Evolutionary conservation across 2,113 vertebrate genomes (phyloP).

Genomic region (Gopherus evgoodei): DNA sequence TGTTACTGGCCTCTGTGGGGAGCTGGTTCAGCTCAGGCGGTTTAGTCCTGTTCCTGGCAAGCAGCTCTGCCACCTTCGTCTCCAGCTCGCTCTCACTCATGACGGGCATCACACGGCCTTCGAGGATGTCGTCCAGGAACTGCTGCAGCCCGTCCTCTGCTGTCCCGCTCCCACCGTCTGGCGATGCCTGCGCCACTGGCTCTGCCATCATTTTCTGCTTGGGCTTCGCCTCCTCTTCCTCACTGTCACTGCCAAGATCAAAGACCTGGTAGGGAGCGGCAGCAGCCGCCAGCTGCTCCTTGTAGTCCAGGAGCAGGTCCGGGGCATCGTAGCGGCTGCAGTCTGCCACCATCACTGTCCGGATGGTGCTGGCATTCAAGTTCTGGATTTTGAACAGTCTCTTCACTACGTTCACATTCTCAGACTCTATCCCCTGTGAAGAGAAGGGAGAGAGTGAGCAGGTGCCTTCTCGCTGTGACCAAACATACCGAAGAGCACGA

Average conservation of each 20-base stretch:
- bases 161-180: neutral
- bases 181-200: constrained; percentile 10
- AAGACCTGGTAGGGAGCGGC: constrained; percentile 75
- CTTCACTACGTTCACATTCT: constrained; percentile 97
- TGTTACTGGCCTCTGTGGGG: constrained; percentile 62
- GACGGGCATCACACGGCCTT: constrained; percentile 67
- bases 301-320: constrained; percentile 87
- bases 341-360: constrained; percentile 97
- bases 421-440: constrained; percentile 91
- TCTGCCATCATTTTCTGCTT: neutral
- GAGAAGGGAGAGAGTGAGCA: neutral
- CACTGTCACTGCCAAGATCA: constrained; percentile 83
- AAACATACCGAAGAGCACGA: neutral
- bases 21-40: constrained; percentile 76
- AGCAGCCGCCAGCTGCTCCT: constrained; percentile 77
- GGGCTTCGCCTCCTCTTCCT: constrained; percentile 77
- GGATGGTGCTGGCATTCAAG: constrained; percentile 95
- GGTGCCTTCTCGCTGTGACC: too few relatives aligned
- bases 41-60: constrained; percentile 86
- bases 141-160: constrained; percentile 73
- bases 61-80: constrained; percentile 87
- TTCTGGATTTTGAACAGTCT: constrained; percentile 99
- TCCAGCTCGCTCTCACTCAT: constrained; percentile 83
- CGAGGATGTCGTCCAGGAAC: constrained; percentile 70
- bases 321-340: constrained; percentile 90